These are phyloP conservation scores for Nezara viridula DNA, from an alignment of 2,888 invertebrate species.

Conservation along the genomic window DNA sequence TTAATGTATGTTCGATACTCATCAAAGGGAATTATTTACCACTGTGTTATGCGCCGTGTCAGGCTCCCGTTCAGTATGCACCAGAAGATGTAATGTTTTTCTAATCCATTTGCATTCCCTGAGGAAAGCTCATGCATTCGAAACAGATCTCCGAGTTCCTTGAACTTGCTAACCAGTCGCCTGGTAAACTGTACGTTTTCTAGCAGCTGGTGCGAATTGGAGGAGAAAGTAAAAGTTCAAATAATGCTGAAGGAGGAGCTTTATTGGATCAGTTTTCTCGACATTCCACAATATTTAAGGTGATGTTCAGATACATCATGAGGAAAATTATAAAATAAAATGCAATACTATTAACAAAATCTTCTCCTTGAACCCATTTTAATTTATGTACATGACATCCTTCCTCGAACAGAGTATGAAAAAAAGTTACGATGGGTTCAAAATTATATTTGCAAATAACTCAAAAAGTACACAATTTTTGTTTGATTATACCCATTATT, in stretches of 20 bases:
- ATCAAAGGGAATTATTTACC: too few species aligned
- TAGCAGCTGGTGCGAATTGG: not conserved
- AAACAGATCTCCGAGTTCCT: conserved; percentile 7
- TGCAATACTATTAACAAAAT: not conserved
- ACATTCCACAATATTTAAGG: not conserved
- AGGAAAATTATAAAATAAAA: not conserved
- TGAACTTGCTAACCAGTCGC: conserved; percentile 20
- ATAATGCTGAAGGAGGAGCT: not conserved
- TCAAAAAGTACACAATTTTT: too few species aligned
- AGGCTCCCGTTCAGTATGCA: conserved; percentile 9
- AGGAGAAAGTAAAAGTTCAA: not conserved
- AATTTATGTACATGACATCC: too few species aligned
- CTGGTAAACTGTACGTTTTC: not conserved
- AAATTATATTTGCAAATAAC: too few species aligned
- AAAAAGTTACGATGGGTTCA: too few species aligned
- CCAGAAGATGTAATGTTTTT: conserved; percentile 4
- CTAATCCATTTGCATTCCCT: conserved; percentile 26
- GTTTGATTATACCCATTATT: too few species aligned
- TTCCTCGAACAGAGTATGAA: too few species aligned
- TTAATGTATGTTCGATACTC: too few species aligned
- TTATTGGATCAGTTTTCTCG: not conserved
- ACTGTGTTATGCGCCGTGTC: not conserved
- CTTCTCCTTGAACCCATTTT: too few species aligned
- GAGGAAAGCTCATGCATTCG: conserved; percentile 39
- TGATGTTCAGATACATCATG: not conserved